Evolutionary conservation across 2,888 invertebrate genomes (phyloP).

Genomic region (Acanthosoma haemorrhoidale): DNA sequence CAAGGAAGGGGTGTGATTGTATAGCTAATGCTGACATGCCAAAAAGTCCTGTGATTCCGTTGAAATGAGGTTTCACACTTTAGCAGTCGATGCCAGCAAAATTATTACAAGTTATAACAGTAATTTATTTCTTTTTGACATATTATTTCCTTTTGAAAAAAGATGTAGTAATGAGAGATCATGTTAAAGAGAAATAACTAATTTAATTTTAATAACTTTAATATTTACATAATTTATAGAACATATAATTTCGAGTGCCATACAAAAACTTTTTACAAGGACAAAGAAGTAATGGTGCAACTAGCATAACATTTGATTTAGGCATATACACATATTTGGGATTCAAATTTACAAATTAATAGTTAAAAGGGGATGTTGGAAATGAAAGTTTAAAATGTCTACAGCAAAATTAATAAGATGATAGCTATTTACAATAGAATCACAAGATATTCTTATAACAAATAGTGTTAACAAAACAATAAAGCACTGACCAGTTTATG

Average conservation of each 20-base stretch:
- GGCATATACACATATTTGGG: constrained; percentile 4
- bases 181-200: too few species aligned
- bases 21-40: too few species aligned
- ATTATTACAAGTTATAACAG: too few species aligned
- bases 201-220: constrained; percentile 13
- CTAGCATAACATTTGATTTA: constrained; percentile 1
- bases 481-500: constrained; percentile 1
- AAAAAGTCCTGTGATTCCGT: too few species aligned
- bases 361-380: not conserved
- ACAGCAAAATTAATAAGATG: constrained; percentile 10
- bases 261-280: constrained; percentile 22
- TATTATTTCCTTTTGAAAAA: too few species aligned
- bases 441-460: constrained; percentile 4
- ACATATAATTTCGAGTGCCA: constrained; percentile 14
- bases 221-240: constrained; percentile 16
- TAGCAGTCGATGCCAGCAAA: too few species aligned
- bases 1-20: too few species aligned
- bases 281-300: constrained; percentile 9
- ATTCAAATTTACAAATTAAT: not conserved
- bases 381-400: constrained; percentile 5
- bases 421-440: constrained; percentile 11
- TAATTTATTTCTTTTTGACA: too few species aligned
- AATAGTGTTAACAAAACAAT: constrained; percentile 9
- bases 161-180: too few species aligned
- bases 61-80: too few species aligned